phyloP scores from a whole-genome alignment of 1,140 invertebrate species.

The Drosophila carrolli region DNA sequence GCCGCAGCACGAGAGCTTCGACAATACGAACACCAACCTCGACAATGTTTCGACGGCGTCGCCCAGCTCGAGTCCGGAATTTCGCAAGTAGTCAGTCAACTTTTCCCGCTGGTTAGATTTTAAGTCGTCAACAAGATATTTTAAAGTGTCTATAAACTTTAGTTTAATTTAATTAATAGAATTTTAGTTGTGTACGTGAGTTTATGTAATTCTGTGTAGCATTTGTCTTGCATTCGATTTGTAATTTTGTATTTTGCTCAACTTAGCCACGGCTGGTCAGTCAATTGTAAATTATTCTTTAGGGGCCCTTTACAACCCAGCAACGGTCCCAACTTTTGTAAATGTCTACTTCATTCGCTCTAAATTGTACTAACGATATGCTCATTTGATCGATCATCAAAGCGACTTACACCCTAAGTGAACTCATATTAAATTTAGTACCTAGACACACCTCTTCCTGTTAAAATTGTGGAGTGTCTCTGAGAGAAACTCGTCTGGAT shows the following conservation, averaged over 20 bases:
- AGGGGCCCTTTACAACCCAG: slow-evolving; percentile 34
- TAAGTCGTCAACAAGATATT: slow-evolving; percentile 23
- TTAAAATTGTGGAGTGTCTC: slow-evolving; percentile 45
- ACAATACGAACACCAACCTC: slow-evolving; percentile 74
- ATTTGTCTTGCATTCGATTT: slow-evolving; percentile 26
- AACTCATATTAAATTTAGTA: slow-evolving; percentile 46
- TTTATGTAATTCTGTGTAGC: slow-evolving; percentile 22
- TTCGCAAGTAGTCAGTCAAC: slow-evolving; percentile 51
- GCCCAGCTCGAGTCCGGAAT: slow-evolving; percentile 76
- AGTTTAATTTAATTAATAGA: slow-evolving; percentile 42
- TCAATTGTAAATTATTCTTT: slow-evolving; percentile 51
- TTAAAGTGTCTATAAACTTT: slow-evolving; percentile 20
- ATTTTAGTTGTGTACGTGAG: slow-evolving; percentile 42
- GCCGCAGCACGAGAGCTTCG: slow-evolving; percentile 73
- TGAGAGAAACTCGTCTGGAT: slow-evolving; percentile 25
- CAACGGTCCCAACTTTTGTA: slow-evolving; percentile 48
- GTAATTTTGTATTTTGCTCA: slow-evolving; percentile 40
- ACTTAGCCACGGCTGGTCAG: slow-evolving; percentile 44
- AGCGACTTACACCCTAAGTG: slow-evolving; percentile 21
- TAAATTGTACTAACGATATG: slow-evolving; percentile 26
- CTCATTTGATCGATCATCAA: slow-evolving; percentile 21
- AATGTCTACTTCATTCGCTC: slow-evolving; percentile 44
- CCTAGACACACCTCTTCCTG: slow-evolving; percentile 62
- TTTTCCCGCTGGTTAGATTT: slow-evolving; percentile 26
- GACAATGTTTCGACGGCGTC: slow-evolving; percentile 72